Evolutionary conservation across 2,113 vertebrate genomes (phyloP).

Genomic region (Brachirus orientalis): DNA sequence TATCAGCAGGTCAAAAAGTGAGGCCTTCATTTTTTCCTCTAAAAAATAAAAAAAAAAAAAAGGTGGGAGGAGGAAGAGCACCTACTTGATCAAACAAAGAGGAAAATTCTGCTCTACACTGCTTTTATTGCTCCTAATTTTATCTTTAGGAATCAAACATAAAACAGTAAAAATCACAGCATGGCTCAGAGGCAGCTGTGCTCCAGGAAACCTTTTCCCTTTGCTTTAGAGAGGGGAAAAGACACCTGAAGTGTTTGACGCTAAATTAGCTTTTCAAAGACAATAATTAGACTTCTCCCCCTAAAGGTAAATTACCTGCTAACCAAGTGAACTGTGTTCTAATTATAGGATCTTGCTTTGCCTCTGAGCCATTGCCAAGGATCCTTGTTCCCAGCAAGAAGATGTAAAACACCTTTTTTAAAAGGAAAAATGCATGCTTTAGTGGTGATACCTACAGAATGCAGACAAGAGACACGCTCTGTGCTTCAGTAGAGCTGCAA

Average conservation of each 20-base stretch:
- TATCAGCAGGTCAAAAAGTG: conserved; percentile 68
- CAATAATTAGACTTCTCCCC: conserved; percentile 86
- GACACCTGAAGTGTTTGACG: conserved; percentile 85
- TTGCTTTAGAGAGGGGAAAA: conserved; percentile 73
- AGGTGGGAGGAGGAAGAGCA: too few species aligned
- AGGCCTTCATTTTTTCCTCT: conserved; percentile 26
- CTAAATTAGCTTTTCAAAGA: conserved; percentile 86
- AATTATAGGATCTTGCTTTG: conserved; percentile 83
- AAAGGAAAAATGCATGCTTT: conserved; percentile 61
- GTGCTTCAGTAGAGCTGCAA: too few species aligned
- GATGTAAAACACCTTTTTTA: conserved; percentile 78
- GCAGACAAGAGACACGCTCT: conserved; percentile 16
- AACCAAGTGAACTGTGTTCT: conserved; percentile 84
- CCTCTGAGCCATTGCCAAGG: conserved; percentile 75
- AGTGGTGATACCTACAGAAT: conserved; percentile 57
- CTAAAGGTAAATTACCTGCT: conserved; percentile 87
- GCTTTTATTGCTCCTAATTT: conserved; percentile 40
- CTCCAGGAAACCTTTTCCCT: conserved; percentile 76
- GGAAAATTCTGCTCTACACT: not conserved
- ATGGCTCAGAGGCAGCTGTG: conserved; percentile 34
- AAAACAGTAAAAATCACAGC: conserved; percentile 50
- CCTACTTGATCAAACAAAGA: conserved; percentile 53
- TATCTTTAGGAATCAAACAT: conserved; percentile 64
- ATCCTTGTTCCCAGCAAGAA: conserved; percentile 65
- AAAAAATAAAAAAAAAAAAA: conserved; percentile 9